These are phyloP conservation scores for Dendrolimus kikuchii DNA, from an alignment of 1,140 invertebrate genomes.

Conservation along the genomic window DNA sequence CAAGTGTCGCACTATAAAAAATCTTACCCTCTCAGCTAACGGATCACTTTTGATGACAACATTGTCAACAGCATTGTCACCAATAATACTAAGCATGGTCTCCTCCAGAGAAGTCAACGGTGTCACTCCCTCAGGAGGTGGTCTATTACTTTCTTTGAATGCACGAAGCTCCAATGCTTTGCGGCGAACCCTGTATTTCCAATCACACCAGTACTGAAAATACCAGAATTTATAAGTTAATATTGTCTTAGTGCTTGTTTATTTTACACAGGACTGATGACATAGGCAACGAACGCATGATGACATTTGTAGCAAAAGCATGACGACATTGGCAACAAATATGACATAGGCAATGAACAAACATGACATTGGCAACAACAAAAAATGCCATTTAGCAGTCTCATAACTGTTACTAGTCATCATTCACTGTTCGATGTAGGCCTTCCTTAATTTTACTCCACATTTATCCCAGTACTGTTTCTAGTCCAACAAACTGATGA, in stretches of 20 bases:
- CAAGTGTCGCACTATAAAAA: slow-evolving; percentile 1
- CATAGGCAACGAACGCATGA: too few species aligned
- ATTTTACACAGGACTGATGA: neutral
- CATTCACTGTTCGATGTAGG: too few species aligned
- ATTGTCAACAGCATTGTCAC: slow-evolving; percentile 21
- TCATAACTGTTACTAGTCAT: too few species aligned
- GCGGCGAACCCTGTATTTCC: slow-evolving; percentile 32
- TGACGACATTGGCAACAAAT: too few species aligned
- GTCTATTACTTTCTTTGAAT: slow-evolving; percentile 20
- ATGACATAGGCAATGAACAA: too few species aligned
- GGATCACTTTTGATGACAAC: slow-evolving; percentile 33
- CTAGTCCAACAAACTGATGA: too few species aligned
- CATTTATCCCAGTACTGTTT: too few species aligned
- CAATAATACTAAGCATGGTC: slow-evolving; percentile 25
- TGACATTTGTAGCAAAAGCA: too few species aligned
- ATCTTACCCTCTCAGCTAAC: slow-evolving; percentile 21
- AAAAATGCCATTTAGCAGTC: too few species aligned
- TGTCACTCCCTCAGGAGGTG: slow-evolving; percentile 24
- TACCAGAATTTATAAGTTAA: slow-evolving; percentile 1
- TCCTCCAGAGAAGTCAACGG: slow-evolving; percentile 27
- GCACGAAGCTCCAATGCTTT: slow-evolving; percentile 29
- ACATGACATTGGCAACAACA: too few species aligned
- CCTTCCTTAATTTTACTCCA: too few species aligned
- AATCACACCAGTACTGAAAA: slow-evolving; percentile 42
- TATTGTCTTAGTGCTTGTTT: neutral